phyloP scores from a whole-genome alignment of 2,888 invertebrate species.

The Caenorhabditis sp. region DNA sequence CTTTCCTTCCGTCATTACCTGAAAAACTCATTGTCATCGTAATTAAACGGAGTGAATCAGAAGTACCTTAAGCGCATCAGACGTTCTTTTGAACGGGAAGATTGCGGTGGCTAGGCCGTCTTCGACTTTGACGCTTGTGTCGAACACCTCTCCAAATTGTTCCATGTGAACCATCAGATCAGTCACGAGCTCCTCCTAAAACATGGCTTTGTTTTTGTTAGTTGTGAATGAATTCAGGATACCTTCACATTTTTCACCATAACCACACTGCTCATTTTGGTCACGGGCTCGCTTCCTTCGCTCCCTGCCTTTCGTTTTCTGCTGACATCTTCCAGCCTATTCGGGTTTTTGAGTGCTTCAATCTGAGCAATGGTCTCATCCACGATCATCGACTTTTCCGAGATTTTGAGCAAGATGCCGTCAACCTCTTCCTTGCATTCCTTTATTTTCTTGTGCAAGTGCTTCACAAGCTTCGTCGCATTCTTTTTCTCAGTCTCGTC shows the following conservation, averaged over 20 bases:
- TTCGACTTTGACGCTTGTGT: slow-evolving; percentile 41
- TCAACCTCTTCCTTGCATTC: slow-evolving; percentile 84
- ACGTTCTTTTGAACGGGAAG: slow-evolving; percentile 41
- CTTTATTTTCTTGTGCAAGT: slow-evolving; percentile 85
- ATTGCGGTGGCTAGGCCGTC: slow-evolving; percentile 44
- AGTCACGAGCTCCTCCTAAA: slow-evolving; percentile 45
- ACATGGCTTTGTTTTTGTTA: background rate
- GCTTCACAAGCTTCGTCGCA: slow-evolving; percentile 84
- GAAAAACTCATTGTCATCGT: background rate
- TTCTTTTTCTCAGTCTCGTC: slow-evolving; percentile 57
- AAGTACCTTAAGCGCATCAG: slow-evolving; percentile 40
- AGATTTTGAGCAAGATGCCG: slow-evolving; percentile 38
- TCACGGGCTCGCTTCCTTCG: slow-evolving; percentile 20
- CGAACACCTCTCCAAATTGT: slow-evolving; percentile 50
- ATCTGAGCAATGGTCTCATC: slow-evolving; percentile 39
- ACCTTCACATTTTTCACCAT: slow-evolving; percentile 45
- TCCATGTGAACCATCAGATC: slow-evolving; percentile 57
- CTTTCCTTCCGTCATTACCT: slow-evolving; percentile 48
- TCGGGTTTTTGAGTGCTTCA: slow-evolving; percentile 36
- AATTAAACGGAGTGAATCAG: background rate
- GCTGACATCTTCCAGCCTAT: slow-evolving; percentile 2
- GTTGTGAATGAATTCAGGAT: background rate
- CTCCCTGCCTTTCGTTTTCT: slow-evolving; percentile 26
- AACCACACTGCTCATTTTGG: slow-evolving; percentile 39
- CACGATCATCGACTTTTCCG: slow-evolving; percentile 44